A percentile compares a stretch with the other conserved stretches of the same genome.
Conservation (phyloP, 2,113 vertebrate species). For the Zosterops pallidus region DNA sequence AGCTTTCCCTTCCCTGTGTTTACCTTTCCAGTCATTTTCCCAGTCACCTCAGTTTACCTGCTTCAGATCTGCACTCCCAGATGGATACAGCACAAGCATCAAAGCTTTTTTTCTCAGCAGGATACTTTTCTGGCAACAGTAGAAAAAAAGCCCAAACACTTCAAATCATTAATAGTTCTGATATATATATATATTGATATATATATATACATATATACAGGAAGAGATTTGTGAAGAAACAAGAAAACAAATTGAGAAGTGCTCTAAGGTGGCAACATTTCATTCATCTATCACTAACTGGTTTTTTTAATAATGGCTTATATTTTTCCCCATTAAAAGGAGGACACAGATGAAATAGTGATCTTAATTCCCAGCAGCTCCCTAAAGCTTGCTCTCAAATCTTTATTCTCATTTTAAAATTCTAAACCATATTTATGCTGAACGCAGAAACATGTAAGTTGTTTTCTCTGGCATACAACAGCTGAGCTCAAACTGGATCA, state of each 20-base stretch:
- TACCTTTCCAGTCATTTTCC: background rate
- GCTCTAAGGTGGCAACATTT: background rate
- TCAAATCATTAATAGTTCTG: background rate
- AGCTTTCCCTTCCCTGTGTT: background rate
- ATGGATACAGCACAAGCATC: accelerated
- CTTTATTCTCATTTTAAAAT: background rate
- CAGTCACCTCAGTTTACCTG: background rate
- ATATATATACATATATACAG: accelerated
- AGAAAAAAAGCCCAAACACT: background rate
- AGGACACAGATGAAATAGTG: background rate
- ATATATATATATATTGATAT: too few species aligned
- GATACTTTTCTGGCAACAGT: background rate
- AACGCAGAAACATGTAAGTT: background rate
- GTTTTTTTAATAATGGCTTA: background rate
- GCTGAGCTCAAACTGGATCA: background rate
- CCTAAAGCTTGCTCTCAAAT: background rate
- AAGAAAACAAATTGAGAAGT: background rate
- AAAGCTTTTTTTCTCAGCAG: background rate
- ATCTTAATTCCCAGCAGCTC: background rate
- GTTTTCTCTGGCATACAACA: background rate
- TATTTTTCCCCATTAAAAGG: background rate
- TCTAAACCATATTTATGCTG: background rate
- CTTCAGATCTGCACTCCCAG: background rate
- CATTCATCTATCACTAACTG: background rate
- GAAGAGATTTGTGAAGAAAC: background rate